These are phyloP conservation scores for Pediacus dermestoides DNA, from an alignment of 2,888 invertebrate genomes.

Conservation along the genomic window DNA sequence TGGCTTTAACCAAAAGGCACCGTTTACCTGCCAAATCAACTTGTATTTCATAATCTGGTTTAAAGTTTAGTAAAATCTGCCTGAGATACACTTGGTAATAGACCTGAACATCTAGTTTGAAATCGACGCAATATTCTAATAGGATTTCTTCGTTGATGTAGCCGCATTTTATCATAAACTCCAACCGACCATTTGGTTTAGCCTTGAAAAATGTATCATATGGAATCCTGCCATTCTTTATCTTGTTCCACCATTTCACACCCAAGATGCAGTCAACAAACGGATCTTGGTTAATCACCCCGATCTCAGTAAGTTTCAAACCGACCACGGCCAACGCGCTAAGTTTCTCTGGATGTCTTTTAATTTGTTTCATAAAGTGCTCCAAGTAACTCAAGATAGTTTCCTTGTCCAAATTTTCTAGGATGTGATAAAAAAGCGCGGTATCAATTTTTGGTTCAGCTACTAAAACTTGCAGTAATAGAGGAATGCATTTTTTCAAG, in stretches of 20 bases:
- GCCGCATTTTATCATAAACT: constrained; percentile 28
- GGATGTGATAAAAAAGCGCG: not conserved
- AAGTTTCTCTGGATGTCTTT: constrained; percentile 35
- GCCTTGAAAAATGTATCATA: constrained; percentile 36
- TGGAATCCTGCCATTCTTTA: constrained; percentile 23
- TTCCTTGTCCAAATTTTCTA: constrained; percentile 26
- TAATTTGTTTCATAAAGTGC: constrained; percentile 30
- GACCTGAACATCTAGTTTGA: constrained; percentile 41
- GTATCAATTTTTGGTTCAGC: not conserved
- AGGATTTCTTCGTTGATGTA: constrained; percentile 39
- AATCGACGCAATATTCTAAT: constrained; percentile 49
- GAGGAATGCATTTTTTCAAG: no score
- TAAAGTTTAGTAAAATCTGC: constrained; percentile 45
- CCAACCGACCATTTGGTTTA: constrained; percentile 24
- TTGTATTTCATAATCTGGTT: constrained; percentile 43
- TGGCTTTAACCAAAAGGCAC: constrained; percentile 29
- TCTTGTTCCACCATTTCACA: constrained; percentile 40
- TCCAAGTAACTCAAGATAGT: constrained; percentile 21
- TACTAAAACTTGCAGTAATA: not conserved
- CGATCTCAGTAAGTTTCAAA: constrained; percentile 26
- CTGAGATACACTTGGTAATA: constrained; percentile 26
- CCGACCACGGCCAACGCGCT: constrained; percentile 30
- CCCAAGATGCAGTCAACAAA: constrained; percentile 15
- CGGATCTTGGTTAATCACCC: constrained; percentile 16
- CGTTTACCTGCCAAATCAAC: constrained; percentile 32